Evolutionary conservation across 2,797 vertebrate genomes (phyloP).

Genomic region (Xenops minutus): DNA sequence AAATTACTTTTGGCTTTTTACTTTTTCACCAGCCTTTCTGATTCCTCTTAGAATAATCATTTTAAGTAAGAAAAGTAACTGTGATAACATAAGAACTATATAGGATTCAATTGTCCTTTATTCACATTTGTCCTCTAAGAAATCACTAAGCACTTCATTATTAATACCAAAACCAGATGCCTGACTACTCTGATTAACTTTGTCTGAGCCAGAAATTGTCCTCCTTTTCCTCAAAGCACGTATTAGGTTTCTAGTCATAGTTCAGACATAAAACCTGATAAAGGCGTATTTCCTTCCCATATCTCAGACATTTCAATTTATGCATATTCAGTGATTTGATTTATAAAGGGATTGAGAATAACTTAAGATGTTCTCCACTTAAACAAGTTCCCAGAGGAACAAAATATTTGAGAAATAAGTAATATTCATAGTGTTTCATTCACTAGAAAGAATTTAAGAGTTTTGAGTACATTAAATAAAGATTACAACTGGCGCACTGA

Average conservation of each 20-base stretch:
- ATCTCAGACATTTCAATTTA: conserved; percentile 23
- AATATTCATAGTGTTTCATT: conserved; percentile 20
- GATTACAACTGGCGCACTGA: conserved; percentile 20
- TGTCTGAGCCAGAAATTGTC: not conserved
- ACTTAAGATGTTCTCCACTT: conserved; percentile 31
- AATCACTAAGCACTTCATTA: not conserved
- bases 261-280: not conserved
- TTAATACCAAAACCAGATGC: not conserved
- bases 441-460: conserved; percentile 24
- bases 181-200: not conserved
- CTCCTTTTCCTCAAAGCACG: not conserved
- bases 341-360: conserved; percentile 39
- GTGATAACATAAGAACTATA: not conserved
- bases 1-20: not conserved
- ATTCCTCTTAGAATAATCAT: not conserved
- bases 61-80: not conserved
- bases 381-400: conserved; percentile 29
- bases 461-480: conserved; percentile 47
- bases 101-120: not conserved
- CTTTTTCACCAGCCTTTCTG: not conserved
- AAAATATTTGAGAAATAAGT: conserved; percentile 52
- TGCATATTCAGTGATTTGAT: conserved; percentile 26
- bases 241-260: conserved; percentile 5
- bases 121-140: not conserved
- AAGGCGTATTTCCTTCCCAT: not conserved